Evolutionary conservation across 2,888 invertebrate species (phyloP), one percentile per base, ranked within the genome.

Genomic region (Mimumesa dahlbomi): DNA sequence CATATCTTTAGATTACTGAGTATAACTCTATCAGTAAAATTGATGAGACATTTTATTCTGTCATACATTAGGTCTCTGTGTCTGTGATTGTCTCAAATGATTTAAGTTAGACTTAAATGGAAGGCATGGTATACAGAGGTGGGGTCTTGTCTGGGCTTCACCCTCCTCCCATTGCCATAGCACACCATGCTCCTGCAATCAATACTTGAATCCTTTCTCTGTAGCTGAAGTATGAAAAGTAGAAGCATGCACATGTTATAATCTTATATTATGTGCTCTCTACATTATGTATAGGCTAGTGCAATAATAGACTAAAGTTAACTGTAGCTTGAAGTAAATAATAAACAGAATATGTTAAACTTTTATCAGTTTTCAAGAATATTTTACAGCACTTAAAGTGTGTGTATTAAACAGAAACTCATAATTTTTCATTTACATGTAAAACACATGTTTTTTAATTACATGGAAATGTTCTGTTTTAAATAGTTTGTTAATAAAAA

Each of bases 161-260:
- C 84, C 84, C 85, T 85, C 83, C 83, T 80, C 81, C 79, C 76
- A 75, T 82, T 82, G 75, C 82, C 80, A 85, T 78, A 79, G 71
- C 78, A 82, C 81, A 85, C 84, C 82, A 84, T 85, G 83, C 81
- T 84, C 81, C 83, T 84, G 84, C 85, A 88, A 88, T 88, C 88
- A 88, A 88, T 88, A 88, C 88, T 88, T 84, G 85, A 87, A 85
- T 87, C 83, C 83, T 86, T 82, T 81, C 75, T 80, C 81, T 82
- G 77, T 79, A 78, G 81, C 82, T 81, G 82, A 83, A 75, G 77
- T 82, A 77, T 69, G 79, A 84, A 82, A 81, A 77, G 79, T 81
- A 73, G 70, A 78, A 70, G 69, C 58, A 73, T 69, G 45, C 57
- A 59, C 61, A 73, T 65, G 46, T 64, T 72, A 56, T 70, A 52